Base-by-base conservation (phyloP, 2,888 invertebrate genomes). In the Hymenopus coronatus region DNA sequence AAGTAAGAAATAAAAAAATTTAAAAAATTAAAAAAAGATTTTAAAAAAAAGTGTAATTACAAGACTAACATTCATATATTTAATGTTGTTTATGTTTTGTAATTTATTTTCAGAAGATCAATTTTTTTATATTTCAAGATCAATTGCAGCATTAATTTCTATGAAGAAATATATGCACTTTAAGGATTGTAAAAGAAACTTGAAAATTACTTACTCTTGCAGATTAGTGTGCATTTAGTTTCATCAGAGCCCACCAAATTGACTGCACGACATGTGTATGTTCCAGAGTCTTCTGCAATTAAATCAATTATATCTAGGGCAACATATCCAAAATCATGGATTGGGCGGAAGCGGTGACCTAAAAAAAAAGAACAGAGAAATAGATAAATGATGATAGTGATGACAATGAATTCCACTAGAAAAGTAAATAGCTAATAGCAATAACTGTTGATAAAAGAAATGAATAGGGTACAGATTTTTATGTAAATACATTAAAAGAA, bases 241-340 rank as follows among this genome's bases (percentile, higher is more conserved):
- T 98, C 98, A 92, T 98, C 98, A 90, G 96, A 96, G 85, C 99
- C 99, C 40, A 97, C 95, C 46, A 97, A 94, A 92, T 99, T 99
- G 1, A 97, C 97, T 28, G 99, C 98, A 90, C 98, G 95, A 92
- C 99, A 98, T 6, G 98, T 99, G 93, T 99, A 99, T 30, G 96
- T 95, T 86, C 98, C 99, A 0, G 97, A 96, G 93, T 99, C 99
- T 94, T 99, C 99, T 88, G 98, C 98, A 92, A 99, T 99, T 89
- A 98, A 94, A 93, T 99, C 99, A 91, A 99, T 96, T 90, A 99
- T 98, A 92, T 99, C 99, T 90, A 99, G 94, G 27, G 99, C 99
- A 30, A 99, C 99, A 93, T 99, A 99, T 83, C 99, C 99, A 93
- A 99, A 99, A 93, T 99, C 99, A 93, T 99, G 98, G 92, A 98